Percentiles rank a stretch among this genome's conserved stretches.
Conservation (phyloP, 2,888 invertebrate species). For the Himalopsyche kuldschensis region DNA sequence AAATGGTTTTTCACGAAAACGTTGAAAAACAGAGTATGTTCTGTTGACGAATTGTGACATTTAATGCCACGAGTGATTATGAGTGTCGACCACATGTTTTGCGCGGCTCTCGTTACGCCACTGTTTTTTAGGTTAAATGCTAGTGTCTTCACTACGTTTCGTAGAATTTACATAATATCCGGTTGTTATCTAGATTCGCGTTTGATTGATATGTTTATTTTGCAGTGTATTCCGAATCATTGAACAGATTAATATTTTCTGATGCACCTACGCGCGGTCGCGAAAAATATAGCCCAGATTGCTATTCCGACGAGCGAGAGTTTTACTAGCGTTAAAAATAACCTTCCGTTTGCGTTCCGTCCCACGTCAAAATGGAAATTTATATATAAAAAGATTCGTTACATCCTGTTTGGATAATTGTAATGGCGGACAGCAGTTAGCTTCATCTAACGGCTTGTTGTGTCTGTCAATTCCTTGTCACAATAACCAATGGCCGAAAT, state of each 20-base stretch:
- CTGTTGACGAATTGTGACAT: too few relatives aligned
- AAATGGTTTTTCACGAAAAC: too few relatives aligned
- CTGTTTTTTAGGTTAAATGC: background rate
- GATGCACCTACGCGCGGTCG: background rate
- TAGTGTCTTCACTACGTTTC: background rate
- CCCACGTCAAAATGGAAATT: conserved; percentile 23
- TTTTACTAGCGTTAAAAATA: conserved; percentile 15
- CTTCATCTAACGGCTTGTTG: background rate
- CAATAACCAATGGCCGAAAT: background rate
- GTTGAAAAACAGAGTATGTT: background rate
- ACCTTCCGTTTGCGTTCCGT: conserved; percentile 5
- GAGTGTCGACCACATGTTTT: too few relatives aligned
- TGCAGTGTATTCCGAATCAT: background rate
- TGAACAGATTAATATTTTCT: background rate
- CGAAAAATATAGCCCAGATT: conserved; percentile 1
- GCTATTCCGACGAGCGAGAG: background rate
- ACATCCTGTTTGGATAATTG: conserved; percentile 17
- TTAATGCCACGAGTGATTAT: too few relatives aligned
- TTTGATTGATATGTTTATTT: background rate
- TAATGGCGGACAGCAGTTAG: conserved; percentile 3
- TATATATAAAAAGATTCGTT: conserved; percentile 22
- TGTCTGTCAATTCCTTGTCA: background rate
- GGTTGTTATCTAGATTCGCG: background rate
- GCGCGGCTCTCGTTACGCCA: too few relatives aligned
- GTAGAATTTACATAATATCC: background rate